Evolutionary conservation across 2,888 invertebrate genomes (phyloP), one percentile per base, ranked within the genome.

Genomic region (Iselma pallidipennis): DNA sequence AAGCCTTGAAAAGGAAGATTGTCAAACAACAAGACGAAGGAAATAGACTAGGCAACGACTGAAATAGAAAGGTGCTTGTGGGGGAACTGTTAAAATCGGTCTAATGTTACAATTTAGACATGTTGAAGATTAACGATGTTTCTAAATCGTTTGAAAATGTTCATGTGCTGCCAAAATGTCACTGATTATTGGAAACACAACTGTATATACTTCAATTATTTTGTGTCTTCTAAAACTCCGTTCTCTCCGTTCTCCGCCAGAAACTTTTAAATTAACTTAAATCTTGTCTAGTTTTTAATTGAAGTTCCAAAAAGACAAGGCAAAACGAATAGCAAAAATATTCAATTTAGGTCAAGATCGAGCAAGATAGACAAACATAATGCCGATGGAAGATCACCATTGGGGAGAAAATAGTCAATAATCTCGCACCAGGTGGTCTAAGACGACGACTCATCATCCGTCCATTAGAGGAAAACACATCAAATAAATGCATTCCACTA

Each of bases 51-150:
- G n/a, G n/a, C 16, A 21, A 21, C 21, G 37, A 37, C 16, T 51
- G 28, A 56, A 55, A 55, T 53, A 49, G 28, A 33, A 49, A 54
- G 25, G 23, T 49, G 49, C 16, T 23, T 28, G 64, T 63, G 66
- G 70, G 71, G 63, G 67, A 70, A 65, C 53, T 55, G 67, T 67
- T 68, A 70, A 71, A 75, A 73, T 69, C 67, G 69, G 65, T 70
- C 68, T 73, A 68, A 63, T 69, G 75, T 76, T 75, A 71, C 74
- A 71, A 71, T 74, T 76, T 72, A 71, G 76, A 75, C 76, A 70
- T 73, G 65, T 67, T 65, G 42, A 70, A 75, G 75, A 77, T 76
- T 74, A 72, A 76, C 72, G 77, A 76, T 71, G 74, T 70, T 71
- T 72, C 70, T 63, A 68, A 74, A 73, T 67, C 67, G 71, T 65